Evolutionary conservation across 2,113 vertebrate genomes (phyloP).

Genomic region (Procavia capensis): DNA sequence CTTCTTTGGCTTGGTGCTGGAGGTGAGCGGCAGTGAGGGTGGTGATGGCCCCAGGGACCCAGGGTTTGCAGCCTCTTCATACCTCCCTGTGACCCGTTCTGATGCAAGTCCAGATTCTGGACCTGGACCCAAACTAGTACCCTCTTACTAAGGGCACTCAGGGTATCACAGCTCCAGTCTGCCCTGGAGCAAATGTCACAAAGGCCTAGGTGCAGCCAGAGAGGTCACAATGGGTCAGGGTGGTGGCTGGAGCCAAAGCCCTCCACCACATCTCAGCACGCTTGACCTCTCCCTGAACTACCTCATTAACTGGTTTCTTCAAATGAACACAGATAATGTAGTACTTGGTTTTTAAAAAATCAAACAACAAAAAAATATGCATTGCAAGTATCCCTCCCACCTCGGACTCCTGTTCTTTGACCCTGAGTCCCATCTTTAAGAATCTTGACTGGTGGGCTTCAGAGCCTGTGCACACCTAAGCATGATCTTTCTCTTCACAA

Average conservation of each 20-base stretch:
- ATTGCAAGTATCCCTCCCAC: rapidly evolving
- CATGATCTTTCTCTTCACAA: rapidly evolving
- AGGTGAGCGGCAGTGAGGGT: conserved; percentile 49
- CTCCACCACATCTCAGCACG: neutral
- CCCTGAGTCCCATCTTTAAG: rapidly evolving
- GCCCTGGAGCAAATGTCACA: conserved; percentile 55
- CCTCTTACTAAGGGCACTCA: conserved; percentile 61
- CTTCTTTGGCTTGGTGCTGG: conserved; percentile 5
- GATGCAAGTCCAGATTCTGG: conserved; percentile 64
- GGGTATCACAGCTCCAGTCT: neutral
- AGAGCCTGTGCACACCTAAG: rapidly evolving
- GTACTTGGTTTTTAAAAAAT: neutral
- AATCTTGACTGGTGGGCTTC: rapidly evolving
- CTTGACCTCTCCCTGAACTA: neutral
- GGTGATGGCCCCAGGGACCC: conserved; percentile 60
- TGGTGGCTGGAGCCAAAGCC: neutral
- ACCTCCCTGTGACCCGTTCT: conserved; percentile 70
- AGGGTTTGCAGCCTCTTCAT: conserved; percentile 68
- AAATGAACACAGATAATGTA: neutral
- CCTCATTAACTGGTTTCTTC: neutral
- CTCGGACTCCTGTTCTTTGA: too few species aligned
- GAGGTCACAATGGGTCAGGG: conserved; percentile 74
- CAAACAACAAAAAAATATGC: too few species aligned
- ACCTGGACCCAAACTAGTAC: conserved; percentile 63
- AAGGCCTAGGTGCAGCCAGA: conserved; percentile 57